A percentile compares a stretch with the other conserved stretches of the same genome.
Conservation (phyloP, 2,113 vertebrate species). For the Myxocyprinus asiaticus region DNA sequence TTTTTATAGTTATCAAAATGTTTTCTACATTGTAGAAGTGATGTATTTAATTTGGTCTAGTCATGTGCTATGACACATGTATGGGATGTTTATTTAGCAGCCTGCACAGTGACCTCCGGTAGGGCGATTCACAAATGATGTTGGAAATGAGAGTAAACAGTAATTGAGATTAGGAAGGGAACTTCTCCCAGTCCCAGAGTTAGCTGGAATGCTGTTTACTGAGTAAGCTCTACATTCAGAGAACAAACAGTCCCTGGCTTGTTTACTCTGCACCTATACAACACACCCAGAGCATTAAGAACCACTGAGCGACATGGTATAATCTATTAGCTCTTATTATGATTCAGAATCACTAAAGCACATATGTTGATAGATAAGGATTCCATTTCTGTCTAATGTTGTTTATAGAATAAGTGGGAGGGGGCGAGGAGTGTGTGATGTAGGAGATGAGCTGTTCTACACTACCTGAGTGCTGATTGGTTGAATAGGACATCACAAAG, state of each 20-base stretch:
- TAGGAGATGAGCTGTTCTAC: neutral
- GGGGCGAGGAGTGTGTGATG: neutral
- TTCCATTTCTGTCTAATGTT: neutral
- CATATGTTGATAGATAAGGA: neutral
- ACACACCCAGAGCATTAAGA: neutral
- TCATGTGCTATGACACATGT: neutral
- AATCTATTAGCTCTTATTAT: constrained; percentile 5
- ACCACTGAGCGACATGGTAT: neutral
- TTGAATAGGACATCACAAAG: constrained; percentile 84
- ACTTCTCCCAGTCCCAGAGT: constrained; percentile 17
- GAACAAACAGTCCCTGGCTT: constrained; percentile 4
- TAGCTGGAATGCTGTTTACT: constrained; percentile 20
- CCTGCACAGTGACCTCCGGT: neutral
- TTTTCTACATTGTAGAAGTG: too few species aligned
- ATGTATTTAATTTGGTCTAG: too few species aligned
- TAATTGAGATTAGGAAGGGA: constrained; percentile 19
- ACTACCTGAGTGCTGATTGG: constrained; percentile 79
- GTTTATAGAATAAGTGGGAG: neutral
- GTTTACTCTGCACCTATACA: constrained; percentile 16
- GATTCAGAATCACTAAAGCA: neutral
- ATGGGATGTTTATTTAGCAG: constrained; percentile 23
- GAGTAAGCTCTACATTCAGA: neutral
- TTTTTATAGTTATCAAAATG: too few species aligned
- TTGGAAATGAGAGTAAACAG: constrained; percentile 26
- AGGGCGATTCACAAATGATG: constrained; percentile 8